Percentiles rank a stretch among this genome's conserved stretches.
Conservation (phyloP, 2,113 vertebrate species). For the Megaceryle maxima region DNA sequence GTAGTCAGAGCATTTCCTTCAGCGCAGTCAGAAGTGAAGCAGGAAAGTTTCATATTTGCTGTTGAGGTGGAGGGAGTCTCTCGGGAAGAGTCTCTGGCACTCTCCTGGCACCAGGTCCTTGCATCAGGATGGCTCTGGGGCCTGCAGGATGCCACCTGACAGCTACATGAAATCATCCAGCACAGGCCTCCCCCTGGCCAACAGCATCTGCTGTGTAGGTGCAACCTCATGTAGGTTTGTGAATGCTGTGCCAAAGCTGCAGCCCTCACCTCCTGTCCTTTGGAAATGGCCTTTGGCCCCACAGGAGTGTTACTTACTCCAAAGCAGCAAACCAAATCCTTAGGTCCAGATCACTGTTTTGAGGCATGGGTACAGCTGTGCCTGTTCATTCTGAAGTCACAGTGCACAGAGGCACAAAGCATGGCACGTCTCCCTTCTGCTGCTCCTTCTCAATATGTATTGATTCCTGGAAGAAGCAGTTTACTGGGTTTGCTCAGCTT, state of each 20-base stretch:
- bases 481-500: not conserved
- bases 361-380: rapidly evolving
- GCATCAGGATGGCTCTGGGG: not conserved
- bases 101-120: not conserved
- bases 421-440: not conserved
- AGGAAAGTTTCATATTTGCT: not conserved
- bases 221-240: not conserved
- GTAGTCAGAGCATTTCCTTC: not conserved
- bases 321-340: not conserved
- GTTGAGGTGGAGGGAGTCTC: not conserved
- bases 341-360: not conserved
- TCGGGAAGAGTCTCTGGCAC: not conserved
- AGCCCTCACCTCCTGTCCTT: not conserved
- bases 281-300: not conserved
- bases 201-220: not conserved
- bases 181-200: not conserved
- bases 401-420: not conserved
- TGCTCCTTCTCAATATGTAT: rapidly evolving
- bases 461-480: not conserved
- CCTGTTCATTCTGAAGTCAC: rapidly evolving
- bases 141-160: not conserved
- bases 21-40: not conserved
- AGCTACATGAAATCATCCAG: not conserved
- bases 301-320: not conserved
- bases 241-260: not conserved